Conservation (phyloP, 37 sponge, comb jelly and placozoan species). For the Beroe ovata region DNA sequence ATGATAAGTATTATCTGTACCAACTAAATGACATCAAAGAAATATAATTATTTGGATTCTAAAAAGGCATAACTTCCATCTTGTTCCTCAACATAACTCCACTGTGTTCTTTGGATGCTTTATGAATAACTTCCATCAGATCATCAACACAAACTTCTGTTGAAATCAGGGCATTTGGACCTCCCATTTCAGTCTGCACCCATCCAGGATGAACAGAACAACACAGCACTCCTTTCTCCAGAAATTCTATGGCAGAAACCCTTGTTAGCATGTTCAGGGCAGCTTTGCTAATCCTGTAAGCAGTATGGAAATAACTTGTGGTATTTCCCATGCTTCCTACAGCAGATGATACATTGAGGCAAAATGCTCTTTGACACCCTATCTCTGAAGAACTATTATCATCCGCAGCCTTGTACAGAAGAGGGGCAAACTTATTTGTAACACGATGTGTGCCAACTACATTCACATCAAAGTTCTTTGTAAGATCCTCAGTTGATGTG, state of each 20-base stretch:
- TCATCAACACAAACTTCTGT: conserved; percentile 43
- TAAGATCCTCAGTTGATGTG: conserved; percentile 39
- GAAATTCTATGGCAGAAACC: neutral
- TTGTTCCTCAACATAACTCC: conserved; percentile 56
- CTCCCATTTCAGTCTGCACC: conserved; percentile 62
- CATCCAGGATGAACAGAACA: conserved; percentile 65
- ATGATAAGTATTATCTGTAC: too few species aligned
- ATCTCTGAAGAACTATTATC: conserved; percentile 1
- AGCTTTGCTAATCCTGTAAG: conserved; percentile 38
- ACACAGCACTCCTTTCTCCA: conserved; percentile 27
- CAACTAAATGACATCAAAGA: too few species aligned
- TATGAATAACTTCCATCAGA: conserved; percentile 32
- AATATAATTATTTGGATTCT: too few species aligned
- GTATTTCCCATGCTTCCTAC: conserved; percentile 55
- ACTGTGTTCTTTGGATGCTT: conserved; percentile 26
- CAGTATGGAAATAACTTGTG: conserved; percentile 14
- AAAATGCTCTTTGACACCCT: conserved; percentile 41
- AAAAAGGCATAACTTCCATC: conserved; percentile 66
- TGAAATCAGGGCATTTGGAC: conserved; percentile 56
- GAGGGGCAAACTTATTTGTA: conserved; percentile 33
- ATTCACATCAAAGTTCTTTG: conserved; percentile 46
- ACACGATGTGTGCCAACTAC: conserved; percentile 59
- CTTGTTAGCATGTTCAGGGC: conserved; percentile 50
- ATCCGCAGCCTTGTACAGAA: conserved; percentile 17
- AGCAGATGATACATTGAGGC: conserved; percentile 44